phyloP scores from a whole-genome alignment of 2,888 invertebrate species.

The Hydroisotoma schaefferi region DNA sequence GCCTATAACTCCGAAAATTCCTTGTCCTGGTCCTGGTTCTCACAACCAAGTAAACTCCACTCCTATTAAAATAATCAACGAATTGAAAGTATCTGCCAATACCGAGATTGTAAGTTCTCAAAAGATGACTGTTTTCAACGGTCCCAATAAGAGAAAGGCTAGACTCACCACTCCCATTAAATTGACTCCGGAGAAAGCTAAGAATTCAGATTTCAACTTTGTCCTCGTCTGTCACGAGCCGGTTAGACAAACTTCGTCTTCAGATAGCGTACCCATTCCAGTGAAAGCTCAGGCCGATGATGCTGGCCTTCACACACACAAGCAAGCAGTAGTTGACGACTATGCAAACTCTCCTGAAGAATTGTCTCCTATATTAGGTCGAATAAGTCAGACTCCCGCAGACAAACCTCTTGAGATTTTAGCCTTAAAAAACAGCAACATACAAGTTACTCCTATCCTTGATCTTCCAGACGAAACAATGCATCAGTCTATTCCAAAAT shows the following conservation, averaged over 20 bases:
- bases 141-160: conserved; percentile 25
- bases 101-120: background rate
- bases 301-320: background rate
- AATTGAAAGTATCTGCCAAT: too few relatives aligned
- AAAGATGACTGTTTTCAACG: background rate
- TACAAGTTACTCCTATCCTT: conserved; percentile 9
- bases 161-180: conserved; percentile 26
- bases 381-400: background rate
- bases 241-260: background rate
- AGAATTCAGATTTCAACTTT: conserved; percentile 19
- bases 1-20: conserved; percentile 27
- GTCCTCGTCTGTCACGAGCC: conserved; percentile 12
- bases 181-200: conserved; percentile 31
- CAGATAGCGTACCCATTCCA: too few relatives aligned
- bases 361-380: too few relatives aligned
- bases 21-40: too few relatives aligned
- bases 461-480: background rate
- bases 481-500: background rate
- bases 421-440: background rate
- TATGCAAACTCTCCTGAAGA: too few relatives aligned
- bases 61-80: too few relatives aligned
- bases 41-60: background rate
- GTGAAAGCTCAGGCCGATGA: background rate
- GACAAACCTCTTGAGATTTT: background rate
- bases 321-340: too few relatives aligned